Base-by-base conservation (phyloP, 2,888 invertebrate genomes). In the Drosophila gaucha region DNA sequence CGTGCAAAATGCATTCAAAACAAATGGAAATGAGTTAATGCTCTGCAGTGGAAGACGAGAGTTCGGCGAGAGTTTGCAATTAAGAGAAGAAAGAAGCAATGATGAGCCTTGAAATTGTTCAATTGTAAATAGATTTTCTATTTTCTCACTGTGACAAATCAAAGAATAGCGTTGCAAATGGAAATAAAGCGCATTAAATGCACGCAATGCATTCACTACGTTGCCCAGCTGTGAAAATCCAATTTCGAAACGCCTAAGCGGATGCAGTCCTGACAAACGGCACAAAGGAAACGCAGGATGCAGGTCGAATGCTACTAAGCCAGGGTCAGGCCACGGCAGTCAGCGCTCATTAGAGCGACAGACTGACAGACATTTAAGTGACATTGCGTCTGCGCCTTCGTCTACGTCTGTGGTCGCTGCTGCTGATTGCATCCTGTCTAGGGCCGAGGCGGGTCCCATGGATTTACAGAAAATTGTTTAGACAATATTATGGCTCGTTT, bases 171-270 rank as follows among this genome's bases (percentile, higher is more conserved):
- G 43, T 66, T 54, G 26, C 52, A 57, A 33, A 35, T 9, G 43
- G 36, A 44, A 55, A 66, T 59, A 73, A 77, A 86, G 80, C 85
- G 77, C 76, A 66, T 84, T 73, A 74, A 80, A 83, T 73, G 55
- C 60, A 57, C 30, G 35, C 41, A 41, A 74, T 36, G 67, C 58
- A 49, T 82, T 80, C n/a, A n/a, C n/a, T n/a, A n/a, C n/a, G n/a
- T n/a, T n/a, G n/a, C n/a, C 64, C 86, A 83, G 88, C 88, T 83
- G 83, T 86, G 86, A 83, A 83, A 83, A 83, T 83, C 88, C 88
- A 88, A 83, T 83, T 83, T 88, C 18, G 18, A 49, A 41, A 56
- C 57, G 56, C 54, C 63, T 78, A 87, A 87, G 83, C 88, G 83
- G 88, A 83, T 83, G 86, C 82, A 36, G 69, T 41, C 50, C 59